phyloP scores from a whole-genome alignment of 2,888 invertebrate genomes.

The Pheosia tremula region DNA sequence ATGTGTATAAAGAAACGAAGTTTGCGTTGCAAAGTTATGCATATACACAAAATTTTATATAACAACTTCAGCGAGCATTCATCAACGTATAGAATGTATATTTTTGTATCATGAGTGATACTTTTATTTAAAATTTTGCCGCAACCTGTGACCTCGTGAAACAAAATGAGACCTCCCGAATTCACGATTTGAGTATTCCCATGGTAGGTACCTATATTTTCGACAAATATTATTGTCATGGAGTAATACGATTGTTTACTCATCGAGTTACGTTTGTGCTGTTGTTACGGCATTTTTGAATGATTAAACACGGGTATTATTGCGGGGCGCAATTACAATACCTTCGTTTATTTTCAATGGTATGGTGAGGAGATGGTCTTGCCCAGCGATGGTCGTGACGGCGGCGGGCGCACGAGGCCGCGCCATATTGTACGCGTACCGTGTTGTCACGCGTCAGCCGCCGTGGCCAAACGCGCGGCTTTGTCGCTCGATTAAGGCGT shows the following conservation, averaged over 20 bases:
- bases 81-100: conserved; percentile 19
- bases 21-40: neutral
- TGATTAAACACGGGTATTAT: conserved; percentile 30
- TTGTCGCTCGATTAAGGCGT: conserved; percentile 59
- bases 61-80: too few relatives aligned
- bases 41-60: too few relatives aligned
- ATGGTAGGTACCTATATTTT: conserved; percentile 10
- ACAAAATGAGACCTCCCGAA: conserved; percentile 16
- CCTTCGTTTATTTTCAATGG: conserved; percentile 22
- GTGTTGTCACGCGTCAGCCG: conserved; percentile 64
- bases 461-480: conserved; percentile 54
- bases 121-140: conserved; percentile 7
- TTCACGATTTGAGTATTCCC: conserved; percentile 16
- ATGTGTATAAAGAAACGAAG: too few relatives aligned
- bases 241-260: conserved; percentile 5
- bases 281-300: conserved; percentile 18
- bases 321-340: conserved; percentile 22
- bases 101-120: conserved; percentile 10
- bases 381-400: conserved; percentile 59
- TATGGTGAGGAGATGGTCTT: conserved; percentile 38
- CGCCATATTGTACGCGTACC: conserved; percentile 57
- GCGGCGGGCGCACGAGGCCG: conserved; percentile 59
- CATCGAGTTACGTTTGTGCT: conserved; percentile 10
- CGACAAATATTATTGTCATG: conserved; percentile 7
- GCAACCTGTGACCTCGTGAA: conserved; percentile 11